These are phyloP conservation scores for Tryphoninae sp. DNA, from an alignment of 2,888 invertebrate genomes.

Conservation along the genomic window DNA sequence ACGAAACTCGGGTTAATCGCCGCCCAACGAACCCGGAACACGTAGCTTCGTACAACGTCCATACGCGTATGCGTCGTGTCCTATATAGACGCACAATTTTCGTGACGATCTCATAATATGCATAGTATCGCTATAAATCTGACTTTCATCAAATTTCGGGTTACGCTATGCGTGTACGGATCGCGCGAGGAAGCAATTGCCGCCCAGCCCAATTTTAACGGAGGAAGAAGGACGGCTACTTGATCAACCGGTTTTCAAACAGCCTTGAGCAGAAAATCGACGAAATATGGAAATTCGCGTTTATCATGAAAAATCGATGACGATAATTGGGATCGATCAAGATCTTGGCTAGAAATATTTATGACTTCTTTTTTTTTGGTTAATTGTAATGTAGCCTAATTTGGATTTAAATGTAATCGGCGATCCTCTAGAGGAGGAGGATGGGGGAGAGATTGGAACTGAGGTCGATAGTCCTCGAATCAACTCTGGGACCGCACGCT, in stretches of 20 bases:
- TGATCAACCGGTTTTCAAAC: slow-evolving; percentile 34
- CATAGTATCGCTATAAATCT: slow-evolving; percentile 38
- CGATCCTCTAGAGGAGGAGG: background rate
- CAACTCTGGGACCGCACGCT: slow-evolving; percentile 1
- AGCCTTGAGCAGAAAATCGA: slow-evolving; percentile 5
- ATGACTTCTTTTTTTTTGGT: background rate
- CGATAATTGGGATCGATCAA: background rate
- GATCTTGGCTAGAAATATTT: background rate
- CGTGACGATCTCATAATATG: slow-evolving; percentile 34
- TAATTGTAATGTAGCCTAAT: background rate
- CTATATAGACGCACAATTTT: slow-evolving; percentile 7
- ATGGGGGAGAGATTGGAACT: background rate
- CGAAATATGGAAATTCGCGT: background rate
- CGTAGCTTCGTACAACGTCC: slow-evolving; percentile 8
- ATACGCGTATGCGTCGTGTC: background rate
- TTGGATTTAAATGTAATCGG: background rate
- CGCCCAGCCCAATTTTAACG: slow-evolving; percentile 43
- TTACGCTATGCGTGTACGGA: slow-evolving; percentile 3
- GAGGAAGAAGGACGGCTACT: background rate
- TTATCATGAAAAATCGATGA: background rate
- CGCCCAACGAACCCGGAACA: slow-evolving; percentile 53
- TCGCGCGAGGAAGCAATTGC: slow-evolving; percentile 1
- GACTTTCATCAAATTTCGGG: slow-evolving; percentile 37
- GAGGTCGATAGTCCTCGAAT: background rate
- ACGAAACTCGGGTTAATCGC: slow-evolving; percentile 58